These are phyloP conservation scores for Cerastis leucographa DNA, from an alignment of 2,888 invertebrate species.

Conservation along the genomic window DNA sequence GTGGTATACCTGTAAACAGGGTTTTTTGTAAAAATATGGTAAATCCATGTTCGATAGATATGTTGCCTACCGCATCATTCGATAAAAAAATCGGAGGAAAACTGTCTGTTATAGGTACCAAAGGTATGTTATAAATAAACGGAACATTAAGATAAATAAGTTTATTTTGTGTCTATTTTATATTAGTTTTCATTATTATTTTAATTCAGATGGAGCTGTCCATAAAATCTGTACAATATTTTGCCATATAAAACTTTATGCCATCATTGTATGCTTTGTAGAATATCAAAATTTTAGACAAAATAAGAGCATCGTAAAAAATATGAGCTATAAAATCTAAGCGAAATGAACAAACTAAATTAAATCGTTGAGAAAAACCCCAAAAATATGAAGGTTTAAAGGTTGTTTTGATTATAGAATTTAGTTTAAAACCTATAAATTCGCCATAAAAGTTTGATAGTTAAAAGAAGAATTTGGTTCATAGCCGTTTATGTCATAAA, in stretches of 20 bases:
- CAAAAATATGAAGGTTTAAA: slow-evolving; percentile 24
- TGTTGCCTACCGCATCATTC: not conserved
- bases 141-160: not conserved
- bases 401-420: slow-evolving; percentile 36
- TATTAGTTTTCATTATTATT: not conserved
- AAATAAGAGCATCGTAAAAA: slow-evolving; percentile 54
- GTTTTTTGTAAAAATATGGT: slow-evolving; percentile 1
- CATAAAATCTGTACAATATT: slow-evolving; percentile 43
- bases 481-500: slow-evolving; percentile 23
- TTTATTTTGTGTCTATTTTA: not conserved
- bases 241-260: slow-evolving; percentile 44
- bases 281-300: slow-evolving; percentile 33
- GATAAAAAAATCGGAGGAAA: not conserved
- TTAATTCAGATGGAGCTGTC: slow-evolving; percentile 26
- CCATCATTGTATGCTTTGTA: slow-evolving; percentile 25
- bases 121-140: not conserved
- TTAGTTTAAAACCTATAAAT: slow-evolving; percentile 45
- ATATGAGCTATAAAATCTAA: slow-evolving; percentile 55
- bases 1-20: slow-evolving; percentile 15
- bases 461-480: slow-evolving; percentile 31
- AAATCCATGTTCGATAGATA: not conserved
- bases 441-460: slow-evolving; percentile 49
- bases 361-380: slow-evolving; percentile 36
- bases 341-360: slow-evolving; percentile 42
- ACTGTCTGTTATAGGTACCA: not conserved